These are phyloP conservation scores for Mesocentrotus franciscanus DNA, from an alignment of 53 echinoderm and acorn worm genomes.

Conservation along the genomic window DNA sequence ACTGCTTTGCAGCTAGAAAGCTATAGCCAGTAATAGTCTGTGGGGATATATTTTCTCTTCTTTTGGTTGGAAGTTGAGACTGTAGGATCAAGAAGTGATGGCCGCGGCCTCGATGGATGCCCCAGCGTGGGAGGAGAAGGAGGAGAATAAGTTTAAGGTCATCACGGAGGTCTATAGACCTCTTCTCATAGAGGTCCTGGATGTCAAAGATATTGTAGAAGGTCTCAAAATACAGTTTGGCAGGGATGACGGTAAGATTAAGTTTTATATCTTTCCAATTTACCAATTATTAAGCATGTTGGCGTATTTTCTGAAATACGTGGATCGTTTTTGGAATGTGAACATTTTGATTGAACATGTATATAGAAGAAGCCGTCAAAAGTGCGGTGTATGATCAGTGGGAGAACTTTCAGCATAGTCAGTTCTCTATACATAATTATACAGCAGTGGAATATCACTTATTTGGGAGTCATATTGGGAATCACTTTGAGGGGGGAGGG, in stretches of 20 bases:
- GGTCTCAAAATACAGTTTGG: neutral
- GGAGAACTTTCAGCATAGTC: too few relatives aligned
- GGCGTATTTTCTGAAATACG: too few relatives aligned
- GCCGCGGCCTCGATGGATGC: neutral
- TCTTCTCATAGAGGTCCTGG: neutral
- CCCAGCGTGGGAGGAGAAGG: neutral
- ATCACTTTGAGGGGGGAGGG: too few relatives aligned
- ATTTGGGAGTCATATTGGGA: too few relatives aligned
- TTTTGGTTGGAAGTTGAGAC: neutral
- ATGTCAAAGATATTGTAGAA: neutral
- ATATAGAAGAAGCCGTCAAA: too few relatives aligned
- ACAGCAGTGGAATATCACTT: too few relatives aligned
- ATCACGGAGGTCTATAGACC: neutral
- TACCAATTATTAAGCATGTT: neutral
- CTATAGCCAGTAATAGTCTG: neutral
- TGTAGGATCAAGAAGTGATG: neutral
- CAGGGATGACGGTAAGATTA: neutral
- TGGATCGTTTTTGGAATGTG: too few relatives aligned
- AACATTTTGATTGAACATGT: too few relatives aligned
- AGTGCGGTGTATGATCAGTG: too few relatives aligned
- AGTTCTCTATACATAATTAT: too few relatives aligned
- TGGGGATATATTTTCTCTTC: neutral
- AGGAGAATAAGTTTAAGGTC: neutral
- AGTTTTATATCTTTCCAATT: neutral
- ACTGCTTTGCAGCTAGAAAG: neutral